Percentiles rank a stretch among this genome's conserved stretches.
Evolutionary conservation across 2,888 invertebrate species (phyloP).

Genomic region (Caradrina kadenii): DNA sequence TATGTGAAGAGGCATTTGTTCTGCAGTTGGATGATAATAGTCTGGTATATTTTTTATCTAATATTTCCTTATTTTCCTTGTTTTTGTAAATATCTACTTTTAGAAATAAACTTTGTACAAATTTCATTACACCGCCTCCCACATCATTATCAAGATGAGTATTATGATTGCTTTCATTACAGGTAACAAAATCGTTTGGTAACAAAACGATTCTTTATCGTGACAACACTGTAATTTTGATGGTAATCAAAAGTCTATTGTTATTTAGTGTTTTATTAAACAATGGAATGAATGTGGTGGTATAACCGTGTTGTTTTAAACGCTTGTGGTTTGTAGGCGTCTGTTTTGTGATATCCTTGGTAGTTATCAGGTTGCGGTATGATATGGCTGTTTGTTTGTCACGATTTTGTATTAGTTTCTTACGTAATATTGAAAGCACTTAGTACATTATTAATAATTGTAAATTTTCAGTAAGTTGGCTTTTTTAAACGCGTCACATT

Average conservation of each 20-base stretch:
- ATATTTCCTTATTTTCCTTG: not conserved
- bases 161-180: constrained; percentile 5
- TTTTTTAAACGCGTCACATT: not conserved
- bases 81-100: not conserved
- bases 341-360: constrained; percentile 11
- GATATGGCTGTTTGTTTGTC: constrained; percentile 2
- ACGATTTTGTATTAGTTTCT: not conserved
- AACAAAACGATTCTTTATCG: constrained; percentile 35
- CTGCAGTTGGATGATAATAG: too few species aligned
- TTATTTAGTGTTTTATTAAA: constrained; percentile 38
- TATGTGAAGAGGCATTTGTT: too few species aligned
- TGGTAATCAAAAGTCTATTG: constrained; percentile 47
- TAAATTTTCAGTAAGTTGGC: not conserved
- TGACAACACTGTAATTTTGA: constrained; percentile 52
- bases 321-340: constrained; percentile 35
- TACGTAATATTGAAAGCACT: not conserved
- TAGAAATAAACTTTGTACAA: not conserved
- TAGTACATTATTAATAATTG: not conserved
- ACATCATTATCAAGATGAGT: constrained; percentile 5
- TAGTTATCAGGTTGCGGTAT: constrained; percentile 28
- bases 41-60: not conserved
- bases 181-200: constrained; percentile 29
- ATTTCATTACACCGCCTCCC: constrained; percentile 19
- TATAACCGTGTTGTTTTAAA: constrained; percentile 45
- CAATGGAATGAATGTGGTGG: constrained; percentile 46